Base-by-base conservation (phyloP, 2,888 invertebrate genomes). In the Bellardia bayeri region DNA sequence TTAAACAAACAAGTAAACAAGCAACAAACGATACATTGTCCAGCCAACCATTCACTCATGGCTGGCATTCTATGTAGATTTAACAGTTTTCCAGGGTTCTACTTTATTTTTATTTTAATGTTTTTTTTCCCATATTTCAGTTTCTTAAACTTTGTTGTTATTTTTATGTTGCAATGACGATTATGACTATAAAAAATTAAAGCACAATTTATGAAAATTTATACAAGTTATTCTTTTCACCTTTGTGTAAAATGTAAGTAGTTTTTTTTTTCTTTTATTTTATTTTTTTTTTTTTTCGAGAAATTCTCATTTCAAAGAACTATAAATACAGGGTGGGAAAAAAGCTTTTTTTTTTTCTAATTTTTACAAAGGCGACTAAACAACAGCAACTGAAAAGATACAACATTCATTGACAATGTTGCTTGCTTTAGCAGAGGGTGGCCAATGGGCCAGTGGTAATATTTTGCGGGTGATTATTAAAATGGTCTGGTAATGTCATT, bases 151-250 rank as follows among this genome's bases (percentile, higher is more conserved):
- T 66, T 66, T 74, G n/a, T 74, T 69, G 37, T 40, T 81, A 16
- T n/a, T 71, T 42, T 58, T 37, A 49, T 72, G 16, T 66, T 66
- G 78, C 72, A 79, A 68, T 51, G 51, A 71, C 71, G 71, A 78
- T 82, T 71, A 78, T 78, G 64, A 78, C 23, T 71, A 64, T 71
- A 78, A 69, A 82, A 83, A 71, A 76, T 78, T 16, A 49, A 82
- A 86, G 37, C 45, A 58, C 76, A 78, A 58, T 85, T 81, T 85
- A 76, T 66, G 23, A 82, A 82, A 86, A 58, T 78, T 78, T 72
- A 51, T 82, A 58, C 64, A 82, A 86, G 40, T 82, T 82, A 68
- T 82, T 61, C 78, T 76, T 63, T 83, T 64, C 56, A 79, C 71
- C 74, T 79, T 82, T 56, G 8, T 49, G 71, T 37, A 79, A 81